Base-by-base conservation (phyloP, 2,888 invertebrate genomes). In the Aphidoletes aphidimyza region DNA sequence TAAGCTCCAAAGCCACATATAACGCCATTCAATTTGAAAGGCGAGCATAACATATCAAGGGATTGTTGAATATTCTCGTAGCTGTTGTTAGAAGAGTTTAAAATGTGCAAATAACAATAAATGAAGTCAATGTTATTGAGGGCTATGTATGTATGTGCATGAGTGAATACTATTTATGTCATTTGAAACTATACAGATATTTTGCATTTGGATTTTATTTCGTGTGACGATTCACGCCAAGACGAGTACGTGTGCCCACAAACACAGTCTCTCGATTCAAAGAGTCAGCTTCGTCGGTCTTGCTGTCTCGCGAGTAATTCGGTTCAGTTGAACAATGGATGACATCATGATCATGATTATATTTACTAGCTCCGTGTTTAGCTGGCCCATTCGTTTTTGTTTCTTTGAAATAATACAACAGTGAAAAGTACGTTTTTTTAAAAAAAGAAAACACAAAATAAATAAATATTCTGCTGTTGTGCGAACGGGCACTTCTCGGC, bases 271-370 rank as follows among this genome's bases (percentile, higher is more conserved):
- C 39, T 39, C 39, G n/a, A n/a, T 5, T 47, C 39, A n/a, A n/a
- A n/a, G n/a, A n/a, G n/a, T 47, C 47, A 14, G 8, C 19, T 2
- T 9, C 47, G 11, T 2, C 22, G 5, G n/a, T 54, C n/a, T 54
- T 22, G 26, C 1, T 69, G 19, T 69, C 2, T 69, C 34, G 14
- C 69, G 69, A 30, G 34, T 30, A 30, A 30, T 11, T 30, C 30
- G 14, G 30, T 30, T 69, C 69, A n/a, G 30, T 69, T 69, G 69
- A 69, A 69, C 69, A 69, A 69, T 69, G 69, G 69, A 69, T 69
- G 69, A 69, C 69, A 69, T 69, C 69, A 69, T 69, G 69, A 69
- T 69, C 69, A 69, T 69, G 34, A 69, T 69, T 30, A 69, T 69
- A 69, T 69, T 30, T 11, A 17, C 34, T 69, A 30, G 69, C 30